These are phyloP conservation scores for Drosophila gaucha DNA, from an alignment of 2,888 invertebrate genomes.

Conservation along the genomic window DNA sequence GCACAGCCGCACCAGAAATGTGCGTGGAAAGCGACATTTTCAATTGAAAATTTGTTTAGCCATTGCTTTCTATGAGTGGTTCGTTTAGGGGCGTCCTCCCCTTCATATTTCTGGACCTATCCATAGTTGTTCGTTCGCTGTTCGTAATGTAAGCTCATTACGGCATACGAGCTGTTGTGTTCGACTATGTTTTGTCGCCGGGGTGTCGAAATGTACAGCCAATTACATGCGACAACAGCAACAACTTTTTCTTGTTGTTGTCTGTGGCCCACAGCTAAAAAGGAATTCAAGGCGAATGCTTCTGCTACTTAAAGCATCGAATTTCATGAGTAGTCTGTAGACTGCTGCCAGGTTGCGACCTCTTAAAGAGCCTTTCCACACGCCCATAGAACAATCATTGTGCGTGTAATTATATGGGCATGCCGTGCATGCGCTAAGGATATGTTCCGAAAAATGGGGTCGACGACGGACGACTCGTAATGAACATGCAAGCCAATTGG, in stretches of 20 bases:
- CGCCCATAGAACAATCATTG: conserved; percentile 35
- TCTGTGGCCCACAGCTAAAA: conserved; percentile 52
- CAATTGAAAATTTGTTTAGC: conserved; percentile 25
- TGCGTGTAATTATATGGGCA: conserved; percentile 71
- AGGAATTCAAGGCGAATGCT: conserved; percentile 70
- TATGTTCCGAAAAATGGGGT: conserved; percentile 43
- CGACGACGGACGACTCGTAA: conserved; percentile 34
- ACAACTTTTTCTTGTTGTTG: conserved; percentile 25
- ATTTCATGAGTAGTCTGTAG: conserved; percentile 57
- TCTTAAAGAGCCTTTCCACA: conserved; percentile 32
- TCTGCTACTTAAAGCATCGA: conserved; percentile 63
- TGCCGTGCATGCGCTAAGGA: conserved; percentile 44
- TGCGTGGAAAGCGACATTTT: conserved; percentile 56
- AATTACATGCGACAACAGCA: conserved; percentile 73
- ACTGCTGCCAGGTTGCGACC: conserved; percentile 47
- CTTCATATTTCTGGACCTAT: conserved; percentile 48
- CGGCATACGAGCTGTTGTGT: conserved; percentile 48
- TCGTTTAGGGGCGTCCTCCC: conserved; percentile 32
- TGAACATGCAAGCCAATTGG: conserved; percentile 48
- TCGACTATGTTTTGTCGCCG: conserved; percentile 64
- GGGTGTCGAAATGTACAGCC: conserved; percentile 79
- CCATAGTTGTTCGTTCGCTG: conserved; percentile 17
- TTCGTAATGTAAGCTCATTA: conserved; percentile 78
- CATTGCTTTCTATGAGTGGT: conserved; percentile 37
- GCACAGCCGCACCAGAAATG: conserved; percentile 54